Evolutionary conservation across 2,797 vertebrate species (phyloP), one percentile per base, ranked within the genome.

Genomic region (Nasua narica): DNA sequence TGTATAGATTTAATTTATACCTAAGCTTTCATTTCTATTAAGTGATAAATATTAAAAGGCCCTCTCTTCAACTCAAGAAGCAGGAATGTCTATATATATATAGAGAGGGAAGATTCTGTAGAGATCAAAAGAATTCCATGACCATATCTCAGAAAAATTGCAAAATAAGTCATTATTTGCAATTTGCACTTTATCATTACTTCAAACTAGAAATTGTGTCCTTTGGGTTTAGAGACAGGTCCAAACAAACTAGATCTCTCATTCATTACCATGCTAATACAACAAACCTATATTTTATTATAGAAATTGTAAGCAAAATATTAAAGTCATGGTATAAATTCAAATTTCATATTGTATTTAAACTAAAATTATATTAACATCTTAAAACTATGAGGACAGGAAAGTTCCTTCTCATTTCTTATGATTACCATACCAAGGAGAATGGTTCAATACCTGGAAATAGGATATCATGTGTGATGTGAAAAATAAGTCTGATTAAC

Each of bases 391-490:
- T 35, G 14, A 74, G 54, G n/a, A 91, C 16, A 91, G 56, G 32
- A 95, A 96, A 89, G 94, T 58, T 79, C 29, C 43, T 81, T 83
- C 50, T 87, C 83, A 96, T 72, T 89, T 96, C 46, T 96, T 93
- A 93, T 74, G 15, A 79, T 86, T 29, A 95, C 13, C 27, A 29
- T 48, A 90, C 15, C 29, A 72, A 70, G 83, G 93, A 92, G 81
- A 78, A 90, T 11, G 48, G 92, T 91, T 91, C 25, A 52, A 91
- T 92, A 93, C 23, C 32, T 87, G 50, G 21, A 96, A 95, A 90
- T 67, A 92, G 46, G 35, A 16, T 65, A 89, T 74, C 10, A 87
- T 21, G 40, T 85, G 35, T 74, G 27, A 89, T 0, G 5, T 52
- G 35, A 96, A 96, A 90, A 95, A 19, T 78, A 88, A 87, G 40